A percentile compares a stretch with the other conserved stretches of the same genome.
phyloP scores from a whole-genome alignment of 2,888 invertebrate genomes.

The Molorchus minor region DNA sequence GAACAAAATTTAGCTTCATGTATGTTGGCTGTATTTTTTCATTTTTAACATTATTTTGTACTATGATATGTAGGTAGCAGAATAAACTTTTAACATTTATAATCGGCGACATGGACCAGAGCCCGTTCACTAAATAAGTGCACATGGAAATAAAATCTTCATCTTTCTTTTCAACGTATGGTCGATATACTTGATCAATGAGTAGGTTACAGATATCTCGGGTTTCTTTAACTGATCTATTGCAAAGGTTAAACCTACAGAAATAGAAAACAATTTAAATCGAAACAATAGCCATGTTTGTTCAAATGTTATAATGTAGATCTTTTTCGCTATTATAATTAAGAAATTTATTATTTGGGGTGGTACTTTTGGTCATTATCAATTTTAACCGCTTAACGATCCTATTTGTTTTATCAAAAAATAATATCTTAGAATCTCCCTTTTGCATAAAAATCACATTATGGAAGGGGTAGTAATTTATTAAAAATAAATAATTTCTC shows the following conservation, averaged over 20 bases:
- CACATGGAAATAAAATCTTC: conserved; percentile 74
- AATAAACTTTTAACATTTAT: conserved; percentile 69
- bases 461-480: too few species aligned
- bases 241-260: conserved; percentile 76
- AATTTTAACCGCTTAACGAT: too few species aligned
- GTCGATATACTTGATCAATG: conserved; percentile 69
- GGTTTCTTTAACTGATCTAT: conserved; percentile 71
- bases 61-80: conserved; percentile 55
- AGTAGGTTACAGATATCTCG: conserved; percentile 68
- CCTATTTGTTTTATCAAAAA: too few species aligned
- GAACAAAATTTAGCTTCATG: conserved; percentile 28
- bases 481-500: too few species aligned
- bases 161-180: conserved; percentile 69
- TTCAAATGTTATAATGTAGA: too few species aligned
- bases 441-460: too few species aligned
- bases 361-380: too few species aligned
- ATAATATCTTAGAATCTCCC: too few species aligned
- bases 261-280: too few species aligned
- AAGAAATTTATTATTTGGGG: too few species aligned
- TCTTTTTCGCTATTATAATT: too few species aligned
- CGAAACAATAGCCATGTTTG: too few species aligned
- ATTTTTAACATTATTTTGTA: conserved; percentile 38
- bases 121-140: conserved; percentile 70
- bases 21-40: conserved; percentile 16
- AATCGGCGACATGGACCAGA: conserved; percentile 74